Evolutionary conservation across 2,113 vertebrate genomes (phyloP).

Genomic region (Illadopsis cleaveri): DNA sequence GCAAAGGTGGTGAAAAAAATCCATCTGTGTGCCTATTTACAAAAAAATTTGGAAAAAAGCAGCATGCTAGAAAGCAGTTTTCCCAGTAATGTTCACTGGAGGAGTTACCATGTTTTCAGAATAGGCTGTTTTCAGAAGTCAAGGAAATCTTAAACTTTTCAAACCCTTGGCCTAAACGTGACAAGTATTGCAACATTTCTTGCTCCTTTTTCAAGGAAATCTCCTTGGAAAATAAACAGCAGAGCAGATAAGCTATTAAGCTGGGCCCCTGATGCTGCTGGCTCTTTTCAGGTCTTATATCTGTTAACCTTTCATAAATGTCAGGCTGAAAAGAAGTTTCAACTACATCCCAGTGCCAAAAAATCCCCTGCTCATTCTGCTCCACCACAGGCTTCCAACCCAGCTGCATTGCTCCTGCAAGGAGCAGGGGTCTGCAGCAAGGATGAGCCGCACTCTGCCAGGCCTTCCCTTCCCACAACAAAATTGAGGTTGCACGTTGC

Average conservation of each 20-base stretch:
- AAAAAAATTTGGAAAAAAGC: not conserved
- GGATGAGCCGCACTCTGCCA: not conserved
- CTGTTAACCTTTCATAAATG: constrained; percentile 46
- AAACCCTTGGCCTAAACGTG: not conserved
- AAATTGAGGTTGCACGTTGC: not conserved
- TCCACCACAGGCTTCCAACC: not conserved
- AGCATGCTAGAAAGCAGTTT: not conserved
- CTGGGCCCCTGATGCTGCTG: not conserved
- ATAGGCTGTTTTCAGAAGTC: not conserved
- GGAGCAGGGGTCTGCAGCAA: not conserved
- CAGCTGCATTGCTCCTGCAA: not conserved
- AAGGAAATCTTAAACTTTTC: not conserved
- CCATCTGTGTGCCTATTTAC: not conserved
- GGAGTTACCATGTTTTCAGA: not conserved
- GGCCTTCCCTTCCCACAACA: not conserved
- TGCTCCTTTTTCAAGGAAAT: constrained; percentile 22
- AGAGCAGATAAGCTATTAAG: constrained; percentile 22
- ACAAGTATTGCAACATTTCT: constrained; percentile 21
- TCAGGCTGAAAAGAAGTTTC: constrained; percentile 23
- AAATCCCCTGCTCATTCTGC: not conserved
- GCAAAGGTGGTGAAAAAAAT: not conserved
- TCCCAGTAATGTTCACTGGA: not conserved
- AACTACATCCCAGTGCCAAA: not conserved
- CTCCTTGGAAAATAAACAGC: constrained; percentile 42
- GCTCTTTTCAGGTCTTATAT: constrained; percentile 35